Evolutionary conservation across 2,888 invertebrate species (phyloP).

Genomic region (Meiosimyza platycephala): DNA sequence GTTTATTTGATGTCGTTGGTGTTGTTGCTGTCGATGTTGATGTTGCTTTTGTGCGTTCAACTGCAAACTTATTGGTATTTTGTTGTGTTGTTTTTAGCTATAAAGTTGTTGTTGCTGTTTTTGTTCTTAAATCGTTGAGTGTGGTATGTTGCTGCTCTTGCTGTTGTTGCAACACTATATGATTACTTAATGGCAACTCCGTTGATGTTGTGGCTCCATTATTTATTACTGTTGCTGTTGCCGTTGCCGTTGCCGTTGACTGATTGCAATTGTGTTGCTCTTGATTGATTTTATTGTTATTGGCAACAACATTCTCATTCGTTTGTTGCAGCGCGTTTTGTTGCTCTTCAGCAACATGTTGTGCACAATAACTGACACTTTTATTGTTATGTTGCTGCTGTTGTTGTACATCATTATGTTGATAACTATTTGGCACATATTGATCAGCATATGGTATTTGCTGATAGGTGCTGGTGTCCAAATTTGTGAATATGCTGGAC

Average conservation of each 20-base stretch:
- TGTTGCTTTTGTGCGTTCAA: neutral
- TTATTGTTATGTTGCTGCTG: conserved; percentile 42
- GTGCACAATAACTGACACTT: conserved; percentile 5
- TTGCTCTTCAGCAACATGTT: neutral
- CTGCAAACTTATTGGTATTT: conserved; percentile 28
- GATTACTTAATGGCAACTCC: conserved; percentile 36
- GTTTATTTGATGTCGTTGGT: neutral
- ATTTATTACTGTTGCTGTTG: conserved; percentile 41
- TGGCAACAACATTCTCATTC: conserved; percentile 56
- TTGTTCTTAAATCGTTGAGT: conserved; percentile 30
- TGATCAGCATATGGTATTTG: conserved; percentile 67
- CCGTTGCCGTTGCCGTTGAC: conserved; percentile 40
- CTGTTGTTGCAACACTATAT: conserved; percentile 41
- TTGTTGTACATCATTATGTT: conserved; percentile 43
- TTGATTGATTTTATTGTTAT: conserved; percentile 66
- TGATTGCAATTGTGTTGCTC: conserved; percentile 51
- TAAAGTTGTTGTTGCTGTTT: conserved; percentile 57
- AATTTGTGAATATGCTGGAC: conserved; percentile 63
- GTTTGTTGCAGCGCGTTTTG: conserved; percentile 36
- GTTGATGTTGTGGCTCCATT: conserved; percentile 39
- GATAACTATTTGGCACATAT: conserved; percentile 64
- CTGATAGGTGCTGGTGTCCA: conserved; percentile 59
- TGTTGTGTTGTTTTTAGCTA: conserved; percentile 58
- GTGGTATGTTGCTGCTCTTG: conserved; percentile 44
- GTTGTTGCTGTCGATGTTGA: neutral